Conservation (phyloP, 1,140 invertebrate genomes). For the Drosophila repleta region DNA sequence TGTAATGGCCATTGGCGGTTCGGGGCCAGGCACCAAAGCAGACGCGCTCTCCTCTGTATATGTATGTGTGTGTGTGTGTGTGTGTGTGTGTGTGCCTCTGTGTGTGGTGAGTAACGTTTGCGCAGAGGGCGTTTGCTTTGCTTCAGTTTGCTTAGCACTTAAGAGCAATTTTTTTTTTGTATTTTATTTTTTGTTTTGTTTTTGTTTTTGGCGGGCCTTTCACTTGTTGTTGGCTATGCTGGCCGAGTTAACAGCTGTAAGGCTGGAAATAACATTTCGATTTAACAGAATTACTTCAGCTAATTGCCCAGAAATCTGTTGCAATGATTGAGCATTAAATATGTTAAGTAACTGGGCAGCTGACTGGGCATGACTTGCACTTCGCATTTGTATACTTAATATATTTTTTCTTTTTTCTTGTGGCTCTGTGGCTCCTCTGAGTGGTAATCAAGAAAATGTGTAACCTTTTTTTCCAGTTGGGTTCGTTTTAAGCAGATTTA, state of each 20-base stretch:
- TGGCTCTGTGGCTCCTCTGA: not conserved
- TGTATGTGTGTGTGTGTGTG: not conserved
- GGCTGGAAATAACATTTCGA: constrained; percentile 13
- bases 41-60: constrained; percentile 26
- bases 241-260: constrained; percentile 27
- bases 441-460: constrained; percentile 37
- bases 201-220: constrained; percentile 30
- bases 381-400: not conserved
- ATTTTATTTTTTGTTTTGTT: not conserved
- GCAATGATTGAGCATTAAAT: constrained; percentile 40
- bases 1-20: constrained; percentile 69
- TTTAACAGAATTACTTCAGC: constrained; percentile 18
- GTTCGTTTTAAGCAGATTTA: constrained; percentile 17
- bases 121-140: constrained; percentile 44
- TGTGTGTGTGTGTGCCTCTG: constrained; percentile 4
- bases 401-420: not conserved
- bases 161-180: constrained; percentile 18
- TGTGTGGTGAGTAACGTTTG: constrained; percentile 46
- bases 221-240: constrained; percentile 50
- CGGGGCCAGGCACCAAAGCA: constrained; percentile 16
- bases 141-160: constrained; percentile 24
- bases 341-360: constrained; percentile 16
- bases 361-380: constrained; percentile 33
- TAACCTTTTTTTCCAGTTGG: constrained; percentile 18
- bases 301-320: constrained; percentile 38